These are phyloP conservation scores for Ennomos fuscantarius DNA, from an alignment of 2,888 invertebrate species.

Conservation along the genomic window DNA sequence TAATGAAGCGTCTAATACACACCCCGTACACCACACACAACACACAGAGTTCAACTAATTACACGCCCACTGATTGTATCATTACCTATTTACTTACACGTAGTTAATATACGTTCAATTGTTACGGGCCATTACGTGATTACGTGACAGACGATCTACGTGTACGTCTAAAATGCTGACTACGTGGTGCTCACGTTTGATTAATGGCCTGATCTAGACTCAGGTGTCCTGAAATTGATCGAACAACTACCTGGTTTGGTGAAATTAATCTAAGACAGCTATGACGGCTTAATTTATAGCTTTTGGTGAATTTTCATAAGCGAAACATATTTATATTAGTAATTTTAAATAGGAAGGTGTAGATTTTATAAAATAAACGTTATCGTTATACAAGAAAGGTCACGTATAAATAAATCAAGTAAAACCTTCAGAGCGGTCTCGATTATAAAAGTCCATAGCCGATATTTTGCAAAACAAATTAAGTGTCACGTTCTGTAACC, in stretches of 20 bases:
- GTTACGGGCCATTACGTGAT: slow-evolving; percentile 20
- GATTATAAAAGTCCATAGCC: too few species aligned
- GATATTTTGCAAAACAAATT: too few species aligned
- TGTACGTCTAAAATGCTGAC: slow-evolving; percentile 16
- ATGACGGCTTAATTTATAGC: background rate
- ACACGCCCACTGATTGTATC: slow-evolving; percentile 12
- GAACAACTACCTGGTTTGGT: slow-evolving; percentile 6
- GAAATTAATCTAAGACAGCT: slow-evolving; percentile 9
- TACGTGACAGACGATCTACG: slow-evolving; percentile 7
- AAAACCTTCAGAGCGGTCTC: too few species aligned
- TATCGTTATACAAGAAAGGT: too few species aligned
- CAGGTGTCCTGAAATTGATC: slow-evolving; percentile 19
- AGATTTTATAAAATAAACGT: too few species aligned
- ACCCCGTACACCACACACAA: background rate
- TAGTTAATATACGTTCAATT: slow-evolving; percentile 9
- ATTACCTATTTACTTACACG: slow-evolving; percentile 16
- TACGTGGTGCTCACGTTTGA: slow-evolving; percentile 11
- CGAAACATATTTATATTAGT: too few species aligned
- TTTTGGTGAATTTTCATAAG: too few species aligned
- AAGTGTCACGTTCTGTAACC: too few species aligned
- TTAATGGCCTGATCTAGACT: slow-evolving; percentile 22
- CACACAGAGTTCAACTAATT: slow-evolving; percentile 18
- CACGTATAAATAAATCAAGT: too few species aligned
- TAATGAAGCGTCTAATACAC: background rate
- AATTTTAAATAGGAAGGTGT: too few species aligned